Base-by-base conservation (phyloP, 2,113 vertebrate genomes). In the Nothobranchius kuhntae region DNA sequence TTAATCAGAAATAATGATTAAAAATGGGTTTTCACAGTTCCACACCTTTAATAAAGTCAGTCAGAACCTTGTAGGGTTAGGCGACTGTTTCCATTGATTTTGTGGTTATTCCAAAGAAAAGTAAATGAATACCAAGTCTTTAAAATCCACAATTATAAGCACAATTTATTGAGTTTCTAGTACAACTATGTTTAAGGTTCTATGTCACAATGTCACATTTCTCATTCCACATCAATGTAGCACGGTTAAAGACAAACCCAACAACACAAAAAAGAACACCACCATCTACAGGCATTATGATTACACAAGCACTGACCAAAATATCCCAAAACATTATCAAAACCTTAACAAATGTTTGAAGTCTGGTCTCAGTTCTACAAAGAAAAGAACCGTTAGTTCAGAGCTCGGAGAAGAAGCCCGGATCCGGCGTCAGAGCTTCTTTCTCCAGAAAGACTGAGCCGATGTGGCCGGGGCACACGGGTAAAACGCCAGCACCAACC, bases 211-310 rank as follows among this genome's bases (percentile, higher is more conserved):
- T 76, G 66, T 75, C 80, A 89, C 83, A 83, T 67, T 88, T 77
- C 82, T 92, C 89, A 92, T 86, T 87, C 82, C 72, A 92, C 87
- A 84, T 83, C 72, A 83, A 84, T 85, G 75, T 82, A 83, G 88
- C 78, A 90, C 76, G 89, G 65, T 74, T 83, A 89, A 89, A 78
- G 26, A 67, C 67, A 73, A 68, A 78, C 65, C 54, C 76, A 36
- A 70, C 26, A 74, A 67, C 60, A 80, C 53, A 82, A 80, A 72
- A 61, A 46, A 74, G 71, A 44, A 87, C 59, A 80, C 80, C 65
- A 89, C 61, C 58, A 51, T 59, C 69, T 84, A 87, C 72, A 83
- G 61, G 47, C 74, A 82, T 78, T 75, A 75, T 71, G 77, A 58
- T 64, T 62, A 77, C 85, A 87, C 74, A 67, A 90, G 74, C 75